phyloP scores from a whole-genome alignment of 2,888 invertebrate genomes.

The Scrobipalpa atriplicella region DNA sequence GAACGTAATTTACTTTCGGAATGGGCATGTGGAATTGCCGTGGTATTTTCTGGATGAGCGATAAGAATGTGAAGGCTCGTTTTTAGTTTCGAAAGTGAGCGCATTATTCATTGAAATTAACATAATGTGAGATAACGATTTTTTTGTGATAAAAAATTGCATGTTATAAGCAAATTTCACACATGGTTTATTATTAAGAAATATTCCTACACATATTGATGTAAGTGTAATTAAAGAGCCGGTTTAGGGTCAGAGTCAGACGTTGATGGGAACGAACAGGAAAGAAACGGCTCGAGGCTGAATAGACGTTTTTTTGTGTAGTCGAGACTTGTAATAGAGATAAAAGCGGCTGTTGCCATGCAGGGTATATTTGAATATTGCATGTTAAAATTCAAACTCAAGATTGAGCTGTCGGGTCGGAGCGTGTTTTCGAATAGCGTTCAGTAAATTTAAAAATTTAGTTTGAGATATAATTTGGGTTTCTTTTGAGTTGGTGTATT shows the following conservation, averaged over 20 bases:
- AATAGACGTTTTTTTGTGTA: slow-evolving; percentile 21
- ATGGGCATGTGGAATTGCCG: slow-evolving; percentile 52
- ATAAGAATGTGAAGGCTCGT: slow-evolving; percentile 12
- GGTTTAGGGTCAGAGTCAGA: slow-evolving; percentile 14
- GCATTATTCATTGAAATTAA: slow-evolving; percentile 6
- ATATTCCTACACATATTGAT: background rate
- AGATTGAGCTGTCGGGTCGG: slow-evolving; percentile 5
- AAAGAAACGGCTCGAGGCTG: slow-evolving; percentile 16
- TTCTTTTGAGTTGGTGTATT: background rate
- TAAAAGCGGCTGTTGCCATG: slow-evolving; percentile 23
- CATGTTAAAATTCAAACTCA: slow-evolving; percentile 16
- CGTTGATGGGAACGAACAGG: slow-evolving; percentile 6
- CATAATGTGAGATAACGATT: slow-evolving; percentile 9
- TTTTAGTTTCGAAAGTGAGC: slow-evolving; percentile 17
- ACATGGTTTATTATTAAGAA: background rate
- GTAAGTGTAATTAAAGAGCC: slow-evolving; percentile 14
- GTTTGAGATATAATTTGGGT: background rate
- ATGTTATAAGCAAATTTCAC: slow-evolving; percentile 6
- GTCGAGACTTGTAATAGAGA: slow-evolving; percentile 8
- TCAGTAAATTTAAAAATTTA: background rate
- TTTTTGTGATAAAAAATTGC: background rate
- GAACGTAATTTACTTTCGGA: slow-evolving; percentile 57
- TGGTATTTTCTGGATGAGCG: slow-evolving; percentile 26
- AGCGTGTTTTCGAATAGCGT: slow-evolving; percentile 3
- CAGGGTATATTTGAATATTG: slow-evolving; percentile 6